phyloP scores from a whole-genome alignment of 30 jellyfish, hydroid and myxozoan species.

The Aurelia aurita complex sp. Pacific region DNA sequence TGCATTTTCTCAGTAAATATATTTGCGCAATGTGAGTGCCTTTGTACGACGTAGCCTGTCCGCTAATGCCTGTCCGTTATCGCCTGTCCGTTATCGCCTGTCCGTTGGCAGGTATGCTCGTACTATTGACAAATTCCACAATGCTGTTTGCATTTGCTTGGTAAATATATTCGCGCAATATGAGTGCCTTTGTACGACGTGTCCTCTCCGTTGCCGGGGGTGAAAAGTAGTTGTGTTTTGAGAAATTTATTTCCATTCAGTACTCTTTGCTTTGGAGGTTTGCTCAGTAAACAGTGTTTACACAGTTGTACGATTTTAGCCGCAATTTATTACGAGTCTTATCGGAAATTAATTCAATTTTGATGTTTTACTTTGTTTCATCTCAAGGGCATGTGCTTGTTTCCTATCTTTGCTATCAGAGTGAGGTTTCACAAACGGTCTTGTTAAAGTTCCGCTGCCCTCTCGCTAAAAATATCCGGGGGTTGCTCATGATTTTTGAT shows the following conservation, averaged over 20 bases:
- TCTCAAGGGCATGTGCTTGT: too few relatives aligned
- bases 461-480: too few relatives aligned
- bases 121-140: constrained; percentile 28
- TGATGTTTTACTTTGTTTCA: too few relatives aligned
- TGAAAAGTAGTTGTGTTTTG: not conserved
- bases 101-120: too few relatives aligned
- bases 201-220: constrained; percentile 7
- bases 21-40: not conserved
- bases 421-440: too few relatives aligned
- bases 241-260: not conserved
- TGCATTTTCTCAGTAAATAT: constrained; percentile 29
- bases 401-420: too few relatives aligned
- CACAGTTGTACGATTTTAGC: constrained; percentile 16
- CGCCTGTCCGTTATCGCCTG: too few relatives aligned
- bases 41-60: not conserved
- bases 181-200: constrained; percentile 19
- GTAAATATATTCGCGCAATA: constrained; percentile 41
- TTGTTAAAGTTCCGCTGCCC: too few relatives aligned
- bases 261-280: not conserved
- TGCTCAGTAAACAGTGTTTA: not conserved
- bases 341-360: too few relatives aligned
- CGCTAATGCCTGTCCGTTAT: too few relatives aligned
- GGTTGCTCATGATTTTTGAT: too few relatives aligned
- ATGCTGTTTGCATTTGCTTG: constrained; percentile 37
- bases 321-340: too few relatives aligned